Conservation (phyloP, 2,888 invertebrate species). For the Thyatira batis region DNA sequence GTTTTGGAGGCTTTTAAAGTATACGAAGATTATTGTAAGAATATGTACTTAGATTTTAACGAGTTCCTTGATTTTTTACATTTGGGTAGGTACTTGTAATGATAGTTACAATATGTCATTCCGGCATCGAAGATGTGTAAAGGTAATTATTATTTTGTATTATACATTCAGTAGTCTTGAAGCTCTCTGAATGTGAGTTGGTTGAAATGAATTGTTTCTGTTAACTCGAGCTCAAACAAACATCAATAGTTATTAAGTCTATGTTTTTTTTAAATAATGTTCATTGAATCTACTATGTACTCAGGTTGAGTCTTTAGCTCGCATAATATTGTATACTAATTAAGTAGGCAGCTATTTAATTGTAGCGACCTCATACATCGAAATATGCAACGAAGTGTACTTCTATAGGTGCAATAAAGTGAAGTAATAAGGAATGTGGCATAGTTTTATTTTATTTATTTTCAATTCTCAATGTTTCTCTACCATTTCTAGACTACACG, state of each 20-base stretch:
- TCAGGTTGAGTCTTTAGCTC: slow-evolving; percentile 19
- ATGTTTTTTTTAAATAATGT: slow-evolving; percentile 23
- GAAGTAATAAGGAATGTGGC: slow-evolving; percentile 53
- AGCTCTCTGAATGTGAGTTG: slow-evolving; percentile 22
- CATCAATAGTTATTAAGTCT: slow-evolving; percentile 27
- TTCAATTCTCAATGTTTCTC: not conserved
- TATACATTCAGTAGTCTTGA: slow-evolving; percentile 24
- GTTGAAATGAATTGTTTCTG: slow-evolving; percentile 15
- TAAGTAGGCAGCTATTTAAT: slow-evolving; percentile 26
- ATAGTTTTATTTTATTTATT: slow-evolving; percentile 27
- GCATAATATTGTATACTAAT: slow-evolving; percentile 41
- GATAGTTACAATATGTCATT: slow-evolving; percentile 31
- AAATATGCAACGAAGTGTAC: slow-evolving; percentile 77
- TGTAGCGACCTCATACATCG: slow-evolving; percentile 55
- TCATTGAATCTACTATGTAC: slow-evolving; percentile 13
- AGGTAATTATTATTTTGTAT: slow-evolving; percentile 35
- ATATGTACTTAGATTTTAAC: slow-evolving; percentile 78
- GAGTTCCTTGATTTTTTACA: slow-evolving; percentile 71
- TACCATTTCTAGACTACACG: too few relatives aligned
- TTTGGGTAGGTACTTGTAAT: slow-evolving; percentile 53
- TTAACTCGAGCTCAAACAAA: slow-evolving; percentile 13
- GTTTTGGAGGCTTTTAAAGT: slow-evolving; percentile 81
- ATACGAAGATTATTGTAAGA: slow-evolving; percentile 78
- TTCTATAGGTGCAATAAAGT: slow-evolving; percentile 81
- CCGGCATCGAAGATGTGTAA: slow-evolving; percentile 43